Percentiles rank a stretch among this genome's conserved stretches.
Evolutionary conservation across 2,888 invertebrate species (phyloP).

Genomic region (Pollenia amentaria): DNA sequence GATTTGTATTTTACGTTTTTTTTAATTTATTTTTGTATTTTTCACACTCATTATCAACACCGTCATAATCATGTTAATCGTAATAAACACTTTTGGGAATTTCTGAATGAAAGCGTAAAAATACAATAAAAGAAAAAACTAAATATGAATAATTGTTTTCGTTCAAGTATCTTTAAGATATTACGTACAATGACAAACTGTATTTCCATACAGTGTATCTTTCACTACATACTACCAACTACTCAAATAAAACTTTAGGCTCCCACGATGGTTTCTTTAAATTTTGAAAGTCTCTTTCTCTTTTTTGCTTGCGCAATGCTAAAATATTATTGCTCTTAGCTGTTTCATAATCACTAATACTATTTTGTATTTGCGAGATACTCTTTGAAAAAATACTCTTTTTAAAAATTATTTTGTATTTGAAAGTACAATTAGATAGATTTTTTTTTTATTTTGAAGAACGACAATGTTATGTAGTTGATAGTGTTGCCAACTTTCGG

Average conservation of each 20-base stretch:
- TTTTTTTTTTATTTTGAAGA: not conserved
- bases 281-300: not conserved
- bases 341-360: constrained; percentile 43
- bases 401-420: not conserved
- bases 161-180: not conserved
- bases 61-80: constrained; percentile 43
- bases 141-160: constrained; percentile 23
- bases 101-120: constrained; percentile 70
- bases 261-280: not conserved
- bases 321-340: constrained; percentile 23
- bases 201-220: not conserved
- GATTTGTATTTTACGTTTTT: not conserved
- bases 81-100: constrained; percentile 51
- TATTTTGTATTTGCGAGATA: not conserved
- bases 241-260: constrained; percentile 11
- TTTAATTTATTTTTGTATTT: constrained; percentile 37
- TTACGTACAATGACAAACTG: not conserved
- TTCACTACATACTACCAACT: not conserved
- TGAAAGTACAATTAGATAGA: constrained; percentile 12
- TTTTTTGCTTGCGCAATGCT: constrained; percentile 4
- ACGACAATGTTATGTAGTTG: constrained; percentile 32
- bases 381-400: constrained; percentile 14
- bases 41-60: constrained; percentile 64
- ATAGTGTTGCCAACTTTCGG: not conserved
- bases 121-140: not conserved